Evolutionary conservation across 2,797 vertebrate species (phyloP).

Genomic region (Anguilla anguilla): DNA sequence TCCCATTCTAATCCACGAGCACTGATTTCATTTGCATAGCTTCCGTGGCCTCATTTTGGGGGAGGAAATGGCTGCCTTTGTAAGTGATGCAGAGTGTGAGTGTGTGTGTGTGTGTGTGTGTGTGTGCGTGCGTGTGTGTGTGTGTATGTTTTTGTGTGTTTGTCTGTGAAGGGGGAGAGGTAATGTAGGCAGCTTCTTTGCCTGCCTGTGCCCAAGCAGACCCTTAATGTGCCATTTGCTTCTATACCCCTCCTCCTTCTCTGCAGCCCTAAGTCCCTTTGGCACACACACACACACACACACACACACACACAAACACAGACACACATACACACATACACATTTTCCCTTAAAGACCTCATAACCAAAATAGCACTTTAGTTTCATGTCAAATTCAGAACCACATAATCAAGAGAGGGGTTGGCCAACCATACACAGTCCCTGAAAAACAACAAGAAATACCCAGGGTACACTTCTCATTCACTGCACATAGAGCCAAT

Average conservation of each 20-base stretch:
- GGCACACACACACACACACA: constrained; percentile 36
- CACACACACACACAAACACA: constrained; percentile 13
- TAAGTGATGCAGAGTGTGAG: constrained; percentile 75
- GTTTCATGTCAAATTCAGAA: constrained; percentile 75
- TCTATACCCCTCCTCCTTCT: constrained; percentile 47
- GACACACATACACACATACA: constrained; percentile 47
- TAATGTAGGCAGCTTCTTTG: constrained; percentile 57
- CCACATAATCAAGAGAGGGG: constrained; percentile 78
- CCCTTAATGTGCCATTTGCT: constrained; percentile 45
- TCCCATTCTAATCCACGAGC: constrained; percentile 98
- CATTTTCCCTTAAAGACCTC: constrained; percentile 71
- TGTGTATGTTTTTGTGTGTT: constrained; percentile 51
- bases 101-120: constrained; percentile 31
- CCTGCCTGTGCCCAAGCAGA: constrained; percentile 53
- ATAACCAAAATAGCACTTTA: constrained; percentile 75
- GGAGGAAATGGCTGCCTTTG: constrained; percentile 79
- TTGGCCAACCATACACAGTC: constrained; percentile 73
- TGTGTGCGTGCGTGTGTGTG: constrained; percentile 32
- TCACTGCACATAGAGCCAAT: not conserved
- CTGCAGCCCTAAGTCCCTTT: constrained; percentile 25
- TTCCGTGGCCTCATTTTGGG: constrained; percentile 95
- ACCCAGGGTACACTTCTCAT: constrained; percentile 66
- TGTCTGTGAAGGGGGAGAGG: constrained; percentile 53
- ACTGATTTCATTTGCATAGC: constrained; percentile 99
- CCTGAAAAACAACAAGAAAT: constrained; percentile 76